Conservation (phyloP, 2,113 vertebrate genomes). For the Haemorhous mexicanus region DNA sequence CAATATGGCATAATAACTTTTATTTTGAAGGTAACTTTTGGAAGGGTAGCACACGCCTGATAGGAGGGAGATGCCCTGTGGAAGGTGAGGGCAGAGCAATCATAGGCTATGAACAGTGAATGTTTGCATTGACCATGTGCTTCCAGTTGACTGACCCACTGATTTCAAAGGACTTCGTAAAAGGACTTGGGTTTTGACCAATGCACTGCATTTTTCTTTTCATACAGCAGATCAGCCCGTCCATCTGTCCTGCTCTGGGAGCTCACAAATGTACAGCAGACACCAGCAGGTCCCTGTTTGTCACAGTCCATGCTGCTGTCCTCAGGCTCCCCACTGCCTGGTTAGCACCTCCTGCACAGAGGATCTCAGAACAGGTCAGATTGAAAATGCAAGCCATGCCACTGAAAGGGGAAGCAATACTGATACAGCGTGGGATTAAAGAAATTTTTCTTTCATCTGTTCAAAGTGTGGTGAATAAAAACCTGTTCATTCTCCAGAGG, state of each 20-base stretch:
- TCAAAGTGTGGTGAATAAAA: not conserved
- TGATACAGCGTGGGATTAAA: not conserved
- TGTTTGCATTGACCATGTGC: not conserved
- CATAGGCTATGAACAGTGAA: not conserved
- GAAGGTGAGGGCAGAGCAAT: not conserved
- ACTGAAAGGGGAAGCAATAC: not conserved
- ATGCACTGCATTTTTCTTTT: not conserved
- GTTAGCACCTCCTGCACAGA: not conserved
- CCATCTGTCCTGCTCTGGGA: not conserved
- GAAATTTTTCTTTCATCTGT: not conserved
- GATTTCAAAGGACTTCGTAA: rapidly evolving
- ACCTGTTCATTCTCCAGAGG: not conserved
- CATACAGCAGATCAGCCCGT: not conserved
- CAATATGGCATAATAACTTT: not conserved
- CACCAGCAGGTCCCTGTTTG: not conserved
- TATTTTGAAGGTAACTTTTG: not conserved
- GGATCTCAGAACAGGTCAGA: not conserved
- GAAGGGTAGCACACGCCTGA: not conserved
- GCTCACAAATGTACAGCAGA: not conserved
- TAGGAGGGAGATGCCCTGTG: not conserved
- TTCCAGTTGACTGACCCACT: not conserved
- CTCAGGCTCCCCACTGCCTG: not conserved
- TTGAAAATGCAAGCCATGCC: not conserved
- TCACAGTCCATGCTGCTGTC: rapidly evolving
- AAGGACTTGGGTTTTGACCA: not conserved